phyloP scores from a whole-genome alignment of 2,888 invertebrate genomes.

The Apoda limacodes region DNA sequence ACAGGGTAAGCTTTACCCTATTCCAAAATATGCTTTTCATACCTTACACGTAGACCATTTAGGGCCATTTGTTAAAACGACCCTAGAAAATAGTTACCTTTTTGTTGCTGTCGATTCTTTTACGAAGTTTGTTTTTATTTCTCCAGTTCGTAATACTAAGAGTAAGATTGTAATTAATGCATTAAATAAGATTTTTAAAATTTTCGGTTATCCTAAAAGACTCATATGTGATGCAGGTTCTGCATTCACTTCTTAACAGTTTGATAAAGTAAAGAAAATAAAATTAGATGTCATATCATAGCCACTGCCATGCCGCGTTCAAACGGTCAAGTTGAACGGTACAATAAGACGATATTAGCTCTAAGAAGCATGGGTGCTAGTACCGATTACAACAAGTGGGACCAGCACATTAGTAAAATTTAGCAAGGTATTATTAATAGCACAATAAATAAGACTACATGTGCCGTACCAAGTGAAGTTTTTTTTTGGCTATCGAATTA shows the following conservation, averaged over 20 bases:
- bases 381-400: slow-evolving; percentile 19
- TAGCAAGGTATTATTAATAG: slow-evolving; percentile 22
- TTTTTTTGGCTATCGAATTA: slow-evolving; percentile 18
- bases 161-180: slow-evolving; percentile 16
- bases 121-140: too few relatives aligned
- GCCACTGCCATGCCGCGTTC: slow-evolving; percentile 15
- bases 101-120: slow-evolving; percentile 20
- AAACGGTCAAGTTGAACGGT: slow-evolving; percentile 21
- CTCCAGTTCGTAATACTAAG: slow-evolving; percentile 19
- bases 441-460: slow-evolving; percentile 18
- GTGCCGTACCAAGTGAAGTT: slow-evolving; percentile 18
- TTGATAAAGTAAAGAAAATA: slow-evolving; percentile 15
- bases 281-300: slow-evolving; percentile 16
- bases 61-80: slow-evolving; percentile 20
- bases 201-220: slow-evolving; percentile 21
- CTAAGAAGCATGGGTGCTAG: slow-evolving; percentile 17
- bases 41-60: slow-evolving; percentile 20
- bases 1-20: slow-evolving; percentile 15
- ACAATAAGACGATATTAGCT: slow-evolving; percentile 19
- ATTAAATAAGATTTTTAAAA: slow-evolving; percentile 19
- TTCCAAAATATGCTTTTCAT: slow-evolving; percentile 21
- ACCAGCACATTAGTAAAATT: slow-evolving; percentile 16
- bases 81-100: slow-evolving; percentile 16
- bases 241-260: slow-evolving; percentile 21
- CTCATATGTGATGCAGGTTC: slow-evolving; percentile 21